Percentiles rank a stretch among this genome's conserved stretches.
These are phyloP conservation scores for Spea multiplicata DNA, from an alignment of 2,113 vertebrate genomes.

Conservation along the genomic window DNA sequence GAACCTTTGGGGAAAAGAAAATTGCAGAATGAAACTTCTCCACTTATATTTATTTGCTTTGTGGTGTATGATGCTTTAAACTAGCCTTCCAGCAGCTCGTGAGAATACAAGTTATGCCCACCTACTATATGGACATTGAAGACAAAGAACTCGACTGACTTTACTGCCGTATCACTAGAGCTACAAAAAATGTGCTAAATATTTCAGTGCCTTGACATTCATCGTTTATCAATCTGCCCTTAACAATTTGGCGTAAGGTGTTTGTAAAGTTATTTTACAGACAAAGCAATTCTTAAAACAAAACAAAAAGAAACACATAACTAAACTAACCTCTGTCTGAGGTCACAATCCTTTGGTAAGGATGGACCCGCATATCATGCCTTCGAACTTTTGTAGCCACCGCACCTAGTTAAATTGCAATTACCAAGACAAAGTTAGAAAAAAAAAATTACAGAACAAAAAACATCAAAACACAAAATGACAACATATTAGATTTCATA, in stretches of 20 bases:
- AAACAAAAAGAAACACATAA: constrained; percentile 79
- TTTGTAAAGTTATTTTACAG: constrained; percentile 72
- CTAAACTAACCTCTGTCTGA: constrained; percentile 99
- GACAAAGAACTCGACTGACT: background rate
- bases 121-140: background rate
- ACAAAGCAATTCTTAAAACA: constrained; percentile 68
- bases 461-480: constrained; percentile 49
- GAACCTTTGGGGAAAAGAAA: too few relatives aligned
- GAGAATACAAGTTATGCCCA: background rate
- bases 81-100: background rate
- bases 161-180: constrained; percentile 48
- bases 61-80: background rate
- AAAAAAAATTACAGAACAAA: constrained; percentile 65
- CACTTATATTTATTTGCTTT: background rate
- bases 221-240: background rate
- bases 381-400: constrained; percentile 99
- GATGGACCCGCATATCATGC: constrained; percentile 99
- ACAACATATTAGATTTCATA: constrained; percentile 82
- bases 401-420: constrained; percentile 99
- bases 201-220: background rate
- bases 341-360: constrained; percentile 99
- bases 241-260: constrained; percentile 60
- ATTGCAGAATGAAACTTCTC: too few relatives aligned
- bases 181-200: constrained; percentile 40
- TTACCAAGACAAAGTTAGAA: constrained; percentile 97